Evolutionary conservation across 2,797 vertebrate species (phyloP).

Genomic region (Microctenopoma lineatum): DNA sequence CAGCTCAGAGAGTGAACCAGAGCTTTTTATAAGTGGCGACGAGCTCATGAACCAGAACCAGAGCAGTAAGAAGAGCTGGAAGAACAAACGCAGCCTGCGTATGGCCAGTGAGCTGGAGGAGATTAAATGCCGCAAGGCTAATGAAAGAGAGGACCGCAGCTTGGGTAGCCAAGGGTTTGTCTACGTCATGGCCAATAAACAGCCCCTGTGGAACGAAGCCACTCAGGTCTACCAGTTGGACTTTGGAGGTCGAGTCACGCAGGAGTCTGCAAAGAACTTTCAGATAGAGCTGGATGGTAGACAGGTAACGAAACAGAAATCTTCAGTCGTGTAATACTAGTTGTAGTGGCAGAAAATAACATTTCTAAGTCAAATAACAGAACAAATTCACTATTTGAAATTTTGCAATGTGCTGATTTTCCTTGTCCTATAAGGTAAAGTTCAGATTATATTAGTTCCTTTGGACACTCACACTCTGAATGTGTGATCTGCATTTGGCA

Average conservation of each 20-base stretch:
- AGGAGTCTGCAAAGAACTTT: constrained; percentile 99
- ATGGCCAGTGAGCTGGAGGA: constrained; percentile 94
- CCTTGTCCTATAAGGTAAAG: not conserved
- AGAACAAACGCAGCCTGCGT: constrained; percentile 92
- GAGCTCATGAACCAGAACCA: constrained; percentile 99
- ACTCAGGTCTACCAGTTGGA: constrained; percentile 99
- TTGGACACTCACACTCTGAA: not conserved
- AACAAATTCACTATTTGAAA: not conserved
- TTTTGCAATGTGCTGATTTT: not conserved
- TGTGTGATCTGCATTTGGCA: not conserved
- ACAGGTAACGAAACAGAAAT: constrained; percentile 85
- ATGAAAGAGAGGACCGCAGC: constrained; percentile 94
- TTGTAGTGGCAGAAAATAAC: no score
- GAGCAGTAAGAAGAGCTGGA: constrained; percentile 98
- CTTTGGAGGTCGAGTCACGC: constrained; percentile 97
- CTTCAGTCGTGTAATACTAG: not conserved
- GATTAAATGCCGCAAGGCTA: constrained; percentile 95
- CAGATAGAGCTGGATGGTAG: constrained; percentile 98
- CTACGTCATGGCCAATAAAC: constrained; percentile 99
- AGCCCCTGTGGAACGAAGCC: constrained; percentile 97
- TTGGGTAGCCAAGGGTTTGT: constrained; percentile 98
- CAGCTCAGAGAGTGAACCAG: constrained; percentile 97
- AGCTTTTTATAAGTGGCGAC: constrained; percentile 96
- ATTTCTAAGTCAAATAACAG: no score
- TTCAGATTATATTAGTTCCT: not conserved